Evolutionary conservation across 2,113 vertebrate genomes (phyloP).

Genomic region (Lagopus leucura): DNA sequence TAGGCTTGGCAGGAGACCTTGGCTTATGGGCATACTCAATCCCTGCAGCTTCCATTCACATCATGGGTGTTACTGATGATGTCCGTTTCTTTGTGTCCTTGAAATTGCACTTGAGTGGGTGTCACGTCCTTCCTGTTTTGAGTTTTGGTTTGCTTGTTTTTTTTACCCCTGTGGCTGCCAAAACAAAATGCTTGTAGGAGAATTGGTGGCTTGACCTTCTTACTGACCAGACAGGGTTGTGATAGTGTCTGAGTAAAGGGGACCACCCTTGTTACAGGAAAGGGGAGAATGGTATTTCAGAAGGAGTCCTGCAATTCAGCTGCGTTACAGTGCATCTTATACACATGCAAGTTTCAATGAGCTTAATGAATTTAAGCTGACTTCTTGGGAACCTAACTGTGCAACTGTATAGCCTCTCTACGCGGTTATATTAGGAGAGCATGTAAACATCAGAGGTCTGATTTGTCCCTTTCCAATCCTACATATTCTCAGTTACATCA

Average conservation of each 20-base stretch:
- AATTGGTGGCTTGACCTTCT: neutral
- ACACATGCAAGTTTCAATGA: neutral
- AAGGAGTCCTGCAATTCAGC: neutral
- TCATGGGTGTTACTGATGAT: neutral
- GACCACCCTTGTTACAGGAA: neutral
- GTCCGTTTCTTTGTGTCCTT: neutral
- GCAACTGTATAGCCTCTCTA: neutral
- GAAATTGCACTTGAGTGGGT: neutral
- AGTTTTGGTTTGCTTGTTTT: neutral
- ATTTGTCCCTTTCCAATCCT: neutral
- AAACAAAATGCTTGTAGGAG: neutral
- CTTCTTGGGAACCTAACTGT: neutral
- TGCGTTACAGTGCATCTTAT: neutral
- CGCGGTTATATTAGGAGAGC: neutral
- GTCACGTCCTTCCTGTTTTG: neutral
- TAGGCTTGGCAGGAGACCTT: neutral
- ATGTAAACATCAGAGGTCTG: neutral
- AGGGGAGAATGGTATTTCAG: neutral
- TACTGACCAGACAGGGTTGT: neutral
- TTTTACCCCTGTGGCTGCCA: neutral
- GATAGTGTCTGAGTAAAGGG: neutral
- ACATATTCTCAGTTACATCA: neutral
- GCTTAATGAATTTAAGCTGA: slow-evolving; percentile 39
- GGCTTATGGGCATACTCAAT: neutral
- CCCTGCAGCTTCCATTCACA: neutral